Percentiles rank a stretch among this genome's conserved stretches.
Evolutionary conservation across 2,797 vertebrate genomes (phyloP).

Genomic region (Leucoraja ocellata): DNA sequence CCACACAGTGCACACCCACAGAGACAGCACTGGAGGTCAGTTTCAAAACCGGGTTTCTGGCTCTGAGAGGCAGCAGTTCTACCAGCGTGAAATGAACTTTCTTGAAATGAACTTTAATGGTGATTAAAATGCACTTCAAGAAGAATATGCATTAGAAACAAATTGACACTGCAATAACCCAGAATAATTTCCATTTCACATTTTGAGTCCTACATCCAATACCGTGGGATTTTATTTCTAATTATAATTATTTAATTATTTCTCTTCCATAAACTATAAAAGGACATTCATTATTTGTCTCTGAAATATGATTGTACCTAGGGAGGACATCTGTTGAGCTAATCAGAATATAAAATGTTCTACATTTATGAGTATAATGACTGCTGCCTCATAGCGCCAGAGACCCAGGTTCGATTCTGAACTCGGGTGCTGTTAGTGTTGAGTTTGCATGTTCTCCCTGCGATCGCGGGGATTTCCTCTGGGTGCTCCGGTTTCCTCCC

Average conservation of each 20-base stretch:
- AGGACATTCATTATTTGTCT: neutral
- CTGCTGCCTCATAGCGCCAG: no score
- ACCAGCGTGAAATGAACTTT: neutral
- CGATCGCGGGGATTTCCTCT: no score
- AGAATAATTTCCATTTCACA: neutral
- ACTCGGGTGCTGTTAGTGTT: no score
- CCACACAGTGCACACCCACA: no score
- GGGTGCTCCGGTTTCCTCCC: no score
- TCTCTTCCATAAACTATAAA: neutral
- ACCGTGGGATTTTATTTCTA: neutral
- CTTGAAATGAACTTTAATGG: neutral
- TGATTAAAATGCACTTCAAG: neutral
- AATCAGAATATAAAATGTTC: neutral
- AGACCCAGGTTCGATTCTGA: no score
- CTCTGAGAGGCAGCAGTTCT: no score
- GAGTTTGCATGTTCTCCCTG: no score
- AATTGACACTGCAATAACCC: neutral
- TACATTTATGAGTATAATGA: no score
- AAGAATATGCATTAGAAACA: neutral
- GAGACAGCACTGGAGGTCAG: no score
- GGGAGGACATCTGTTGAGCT: neutral
- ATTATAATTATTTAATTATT: neutral
- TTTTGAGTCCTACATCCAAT: neutral
- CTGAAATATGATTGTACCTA: neutral
- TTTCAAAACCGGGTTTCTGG: no score